Evolutionary conservation across 2,113 vertebrate species (phyloP).

Genomic region (Arenaria interpres): DNA sequence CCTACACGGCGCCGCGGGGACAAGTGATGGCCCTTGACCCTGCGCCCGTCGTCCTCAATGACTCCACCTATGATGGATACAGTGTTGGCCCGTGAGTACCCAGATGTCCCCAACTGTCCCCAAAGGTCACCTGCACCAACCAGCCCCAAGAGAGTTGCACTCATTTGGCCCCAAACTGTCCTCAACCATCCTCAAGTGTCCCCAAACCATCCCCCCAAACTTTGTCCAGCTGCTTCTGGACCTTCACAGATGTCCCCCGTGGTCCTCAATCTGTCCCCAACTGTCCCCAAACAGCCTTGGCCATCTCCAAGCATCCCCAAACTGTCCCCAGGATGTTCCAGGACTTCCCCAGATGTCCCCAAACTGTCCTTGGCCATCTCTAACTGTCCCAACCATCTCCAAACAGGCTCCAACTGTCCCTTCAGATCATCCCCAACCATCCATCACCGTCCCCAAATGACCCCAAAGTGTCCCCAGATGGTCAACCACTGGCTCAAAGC

Average conservation of each 20-base stretch:
- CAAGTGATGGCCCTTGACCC: conserved; percentile 85
- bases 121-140: not conserved
- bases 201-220: not conserved
- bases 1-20: conserved; percentile 87
- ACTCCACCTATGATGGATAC: conserved; percentile 92
- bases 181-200: not conserved
- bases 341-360: no score
- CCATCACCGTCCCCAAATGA: not conserved
- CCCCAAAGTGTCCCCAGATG: not conserved
- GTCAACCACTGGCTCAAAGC: not conserved
- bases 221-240: not conserved
- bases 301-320: not conserved
- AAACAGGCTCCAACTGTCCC: not conserved
- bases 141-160: not conserved
- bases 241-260: not conserved
- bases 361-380: not conserved
- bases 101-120: not conserved
- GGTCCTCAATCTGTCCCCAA: no score
- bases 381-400: no score
- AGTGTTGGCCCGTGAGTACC: conserved; percentile 80
- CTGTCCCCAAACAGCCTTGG: not conserved
- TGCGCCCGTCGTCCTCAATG: conserved; percentile 82
- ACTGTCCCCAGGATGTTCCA: not conserved
- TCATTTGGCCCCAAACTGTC: not conserved
- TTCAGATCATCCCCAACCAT: not conserved